phyloP scores from a whole-genome alignment of 2,797 vertebrate species.

The Capromys pilorides region DNA sequence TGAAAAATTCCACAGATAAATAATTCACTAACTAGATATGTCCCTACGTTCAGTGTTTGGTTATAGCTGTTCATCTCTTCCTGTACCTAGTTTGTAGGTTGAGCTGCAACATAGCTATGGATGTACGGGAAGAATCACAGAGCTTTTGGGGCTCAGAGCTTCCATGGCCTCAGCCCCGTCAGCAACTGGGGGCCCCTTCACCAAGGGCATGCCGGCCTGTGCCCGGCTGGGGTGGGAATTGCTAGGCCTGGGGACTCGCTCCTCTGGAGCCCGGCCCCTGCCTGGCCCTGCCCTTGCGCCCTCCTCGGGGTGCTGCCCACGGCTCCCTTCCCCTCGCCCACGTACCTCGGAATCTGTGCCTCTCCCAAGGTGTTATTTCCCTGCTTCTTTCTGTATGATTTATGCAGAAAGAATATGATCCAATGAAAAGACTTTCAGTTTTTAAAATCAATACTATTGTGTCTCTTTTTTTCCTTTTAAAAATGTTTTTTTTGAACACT shows the following conservation, averaged over 20 bases:
- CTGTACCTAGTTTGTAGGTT: neutral
- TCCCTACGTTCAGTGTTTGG: neutral
- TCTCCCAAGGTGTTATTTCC: neutral
- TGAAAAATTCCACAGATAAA: neutral
- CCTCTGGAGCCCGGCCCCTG: neutral
- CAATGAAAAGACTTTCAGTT: neutral
- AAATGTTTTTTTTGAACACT: neutral
- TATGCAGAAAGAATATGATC: neutral
- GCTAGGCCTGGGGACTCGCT: fast-evolving
- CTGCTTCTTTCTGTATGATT: neutral
- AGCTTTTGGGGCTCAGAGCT: too few species aligned
- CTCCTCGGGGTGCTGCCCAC: too few species aligned
- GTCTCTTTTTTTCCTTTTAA: neutral
- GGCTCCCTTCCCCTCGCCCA: neutral
- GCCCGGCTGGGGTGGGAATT: fast-evolving
- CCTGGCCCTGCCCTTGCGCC: neutral
- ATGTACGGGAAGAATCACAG: too few species aligned
- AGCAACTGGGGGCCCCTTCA: neutral
- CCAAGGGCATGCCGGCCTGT: neutral
- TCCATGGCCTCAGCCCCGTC: too few species aligned
- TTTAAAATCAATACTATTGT: neutral
- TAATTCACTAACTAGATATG: neutral
- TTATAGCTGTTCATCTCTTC: neutral
- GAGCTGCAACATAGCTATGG: neutral
- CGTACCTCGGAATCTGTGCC: fast-evolving